These are phyloP conservation scores for Sussaba pulchella DNA, from an alignment of 2,888 invertebrate species.

Conservation along the genomic window DNA sequence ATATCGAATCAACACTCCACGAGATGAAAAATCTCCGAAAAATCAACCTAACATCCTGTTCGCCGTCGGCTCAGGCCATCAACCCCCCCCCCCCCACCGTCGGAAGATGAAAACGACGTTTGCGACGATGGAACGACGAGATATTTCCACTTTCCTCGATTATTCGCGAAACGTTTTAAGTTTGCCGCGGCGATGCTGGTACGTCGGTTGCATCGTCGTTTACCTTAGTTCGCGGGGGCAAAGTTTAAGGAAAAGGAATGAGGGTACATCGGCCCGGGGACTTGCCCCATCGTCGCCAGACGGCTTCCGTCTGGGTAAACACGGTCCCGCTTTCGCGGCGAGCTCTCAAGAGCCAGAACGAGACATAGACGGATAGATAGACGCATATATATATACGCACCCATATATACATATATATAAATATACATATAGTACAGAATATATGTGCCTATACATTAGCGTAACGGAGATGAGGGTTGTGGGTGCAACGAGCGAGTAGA, in stretches of 20 bases:
- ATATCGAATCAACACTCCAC: no score
- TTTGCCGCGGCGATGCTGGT: slow-evolving; percentile 35
- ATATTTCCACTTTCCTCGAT: slow-evolving; percentile 67
- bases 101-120: no score
- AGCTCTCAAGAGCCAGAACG: slow-evolving; percentile 54
- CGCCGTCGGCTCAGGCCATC: no score
- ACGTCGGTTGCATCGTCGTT: slow-evolving; percentile 30
- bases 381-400: slow-evolving; percentile 19
- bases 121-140: slow-evolving; percentile 53
- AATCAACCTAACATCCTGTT: no score
- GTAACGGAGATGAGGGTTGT: slow-evolving; percentile 25
- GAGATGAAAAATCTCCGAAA: no score
- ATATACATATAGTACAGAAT: background rate
- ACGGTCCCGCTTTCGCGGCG: slow-evolving; percentile 68
- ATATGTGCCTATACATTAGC: slow-evolving; percentile 18
- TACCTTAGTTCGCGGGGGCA: slow-evolving; percentile 37
- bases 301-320: slow-evolving; percentile 83
- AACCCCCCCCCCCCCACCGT: no score
- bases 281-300: slow-evolving; percentile 78
- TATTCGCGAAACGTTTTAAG: slow-evolving; percentile 49
- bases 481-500: slow-evolving; percentile 50
- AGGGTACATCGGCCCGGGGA: slow-evolving; percentile 50
- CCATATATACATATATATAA: background rate
- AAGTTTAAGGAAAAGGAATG: slow-evolving; percentile 59
- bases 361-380: slow-evolving; percentile 61